Evolutionary conservation across 2,888 invertebrate species (phyloP), one percentile per base, ranked within the genome.

Genomic region (Phengaris arion): DNA sequence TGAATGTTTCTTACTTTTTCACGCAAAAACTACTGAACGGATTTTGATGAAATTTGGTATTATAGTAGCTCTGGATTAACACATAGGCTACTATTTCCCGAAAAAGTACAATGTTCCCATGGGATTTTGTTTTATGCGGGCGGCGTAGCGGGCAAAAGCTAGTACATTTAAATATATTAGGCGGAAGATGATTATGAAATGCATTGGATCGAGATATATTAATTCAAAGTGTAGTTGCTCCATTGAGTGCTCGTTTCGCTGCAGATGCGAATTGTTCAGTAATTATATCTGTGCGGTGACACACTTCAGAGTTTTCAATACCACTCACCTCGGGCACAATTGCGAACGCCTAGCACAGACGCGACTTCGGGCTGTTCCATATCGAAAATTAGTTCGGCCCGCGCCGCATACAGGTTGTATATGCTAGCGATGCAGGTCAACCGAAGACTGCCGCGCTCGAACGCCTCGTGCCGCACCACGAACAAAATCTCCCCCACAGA

Each of bases 311-410:
- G 57, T 46, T 57, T 78, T 77, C 74, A 79, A 79, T 80, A 78
- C 70, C 78, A 86, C 92, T 90, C 85, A 94, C 94, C 94, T 86
- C 86, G 82, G 80, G 94, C 94, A 81, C 94, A 94, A 89, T 96
- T 95, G 78, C 95, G 94, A 78, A 96, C 96, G 82, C 96, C 96
- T 81, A 96, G 90, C 82, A 96, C 96, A 76, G 96, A 96, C 78
- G 96, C 96, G 82, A 96, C 95, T 87, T 96, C 94, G 77, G 96
- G 96, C 83, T 95, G 95, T 87, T 96, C 96, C 91, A 96, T 96
- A 87, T 96, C 96, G 83, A 96, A 93, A 81, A 95, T 91, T 79
- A 95, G 90, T 86, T 95, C 95, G 75, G 94, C 94, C 80, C 95
- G 93, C 81, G 94, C 94, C 80, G 94, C 94, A 87, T 96, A 96